phyloP scores from a whole-genome alignment of 2,113 vertebrate species.

The Thalassarche chlororhynchos region DNA sequence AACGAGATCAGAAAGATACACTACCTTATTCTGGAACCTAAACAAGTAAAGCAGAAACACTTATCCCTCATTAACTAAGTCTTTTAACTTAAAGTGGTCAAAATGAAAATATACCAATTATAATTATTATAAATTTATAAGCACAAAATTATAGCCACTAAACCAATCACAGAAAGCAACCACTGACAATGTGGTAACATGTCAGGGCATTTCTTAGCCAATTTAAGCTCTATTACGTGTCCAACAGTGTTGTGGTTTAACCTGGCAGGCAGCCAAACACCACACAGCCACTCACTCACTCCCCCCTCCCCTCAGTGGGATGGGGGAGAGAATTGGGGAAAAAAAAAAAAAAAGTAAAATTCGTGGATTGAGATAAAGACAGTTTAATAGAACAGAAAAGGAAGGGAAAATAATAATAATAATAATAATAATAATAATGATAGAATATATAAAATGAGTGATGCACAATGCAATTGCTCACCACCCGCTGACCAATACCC shows the following conservation, averaged over 20 bases:
- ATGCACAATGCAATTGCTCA: too few relatives aligned
- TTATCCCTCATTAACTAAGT: not conserved
- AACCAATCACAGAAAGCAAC: not conserved
- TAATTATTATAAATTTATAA: not conserved
- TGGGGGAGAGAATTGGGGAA: too few relatives aligned
- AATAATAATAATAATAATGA: too few relatives aligned
- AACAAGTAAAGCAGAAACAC: not conserved
- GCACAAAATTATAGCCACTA: not conserved
- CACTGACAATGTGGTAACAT: accelerated
- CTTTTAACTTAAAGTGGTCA: not conserved
- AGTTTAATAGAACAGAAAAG: too few relatives aligned
- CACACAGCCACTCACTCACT: too few relatives aligned
- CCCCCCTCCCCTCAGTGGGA: too few relatives aligned
- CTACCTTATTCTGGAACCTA: not conserved
- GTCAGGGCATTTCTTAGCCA: not conserved
- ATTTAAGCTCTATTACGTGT: not conserved
- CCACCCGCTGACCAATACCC: too few relatives aligned
- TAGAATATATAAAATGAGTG: too few relatives aligned
- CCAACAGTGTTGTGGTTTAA: not conserved
- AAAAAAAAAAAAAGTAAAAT: too few relatives aligned
- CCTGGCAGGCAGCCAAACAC: too few relatives aligned
- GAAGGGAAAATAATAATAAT: too few relatives aligned
- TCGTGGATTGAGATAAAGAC: too few relatives aligned
- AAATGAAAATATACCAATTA: not conserved
- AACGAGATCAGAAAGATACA: not conserved